These are phyloP conservation scores for Rhagium mordax DNA, from an alignment of 2,888 invertebrate species.

Conservation along the genomic window DNA sequence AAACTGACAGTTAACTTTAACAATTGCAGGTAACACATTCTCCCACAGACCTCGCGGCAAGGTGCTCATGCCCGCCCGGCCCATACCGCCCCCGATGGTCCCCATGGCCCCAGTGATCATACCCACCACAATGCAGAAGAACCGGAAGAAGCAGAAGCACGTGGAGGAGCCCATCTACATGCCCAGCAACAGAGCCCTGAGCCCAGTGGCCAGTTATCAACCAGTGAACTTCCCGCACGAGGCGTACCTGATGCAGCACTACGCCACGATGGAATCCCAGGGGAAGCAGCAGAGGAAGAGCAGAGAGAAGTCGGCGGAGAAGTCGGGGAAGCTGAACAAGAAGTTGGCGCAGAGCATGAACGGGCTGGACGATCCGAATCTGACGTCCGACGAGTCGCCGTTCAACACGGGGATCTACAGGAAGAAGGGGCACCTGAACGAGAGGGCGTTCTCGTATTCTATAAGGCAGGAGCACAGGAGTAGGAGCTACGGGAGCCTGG, in stretches of 20 bases:
- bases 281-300: slow-evolving; percentile 71
- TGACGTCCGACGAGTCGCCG: slow-evolving; percentile 71
- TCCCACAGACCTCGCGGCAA: slow-evolving; percentile 71
- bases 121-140: slow-evolving; percentile 74
- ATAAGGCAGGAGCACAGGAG: slow-evolving; percentile 95
- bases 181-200: slow-evolving; percentile 73
- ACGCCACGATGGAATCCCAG: slow-evolving; percentile 72
- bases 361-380: slow-evolving; percentile 73
- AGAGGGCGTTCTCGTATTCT: slow-evolving; percentile 94
- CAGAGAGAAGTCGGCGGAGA: slow-evolving; percentile 72
- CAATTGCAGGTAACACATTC: slow-evolving; percentile 60
- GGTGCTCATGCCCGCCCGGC: slow-evolving; percentile 75
- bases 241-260: slow-evolving; percentile 74
- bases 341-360: slow-evolving; percentile 82
- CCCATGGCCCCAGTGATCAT: slow-evolving; percentile 65
- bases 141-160: slow-evolving; percentile 67
- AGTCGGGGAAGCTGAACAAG: slow-evolving; percentile 69
- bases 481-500: slow-evolving; percentile 92
- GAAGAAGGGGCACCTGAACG: slow-evolving; percentile 93
- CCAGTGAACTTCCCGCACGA: slow-evolving; percentile 74
- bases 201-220: slow-evolving; percentile 75
- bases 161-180: slow-evolving; percentile 76
- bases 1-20: too few species aligned
- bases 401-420: slow-evolving; percentile 90
- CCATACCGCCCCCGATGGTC: slow-evolving; percentile 68